These are phyloP conservation scores for Psix sp. DNA, from an alignment of 1,140 invertebrate genomes.

Conservation along the genomic window DNA sequence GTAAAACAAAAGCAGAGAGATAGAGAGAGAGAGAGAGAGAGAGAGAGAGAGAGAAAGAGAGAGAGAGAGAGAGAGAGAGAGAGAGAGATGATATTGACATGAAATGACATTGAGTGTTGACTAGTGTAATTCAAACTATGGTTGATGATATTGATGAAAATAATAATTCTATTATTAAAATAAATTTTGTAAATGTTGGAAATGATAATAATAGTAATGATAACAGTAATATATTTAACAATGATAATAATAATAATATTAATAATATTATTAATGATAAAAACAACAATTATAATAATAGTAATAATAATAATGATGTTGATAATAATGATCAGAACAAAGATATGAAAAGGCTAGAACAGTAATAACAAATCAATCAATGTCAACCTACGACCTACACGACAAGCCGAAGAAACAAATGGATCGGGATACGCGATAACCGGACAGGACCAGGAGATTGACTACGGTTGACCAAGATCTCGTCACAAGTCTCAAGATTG, in stretches of 20 bases:
- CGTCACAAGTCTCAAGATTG: slow-evolving; percentile 48
- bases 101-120: slow-evolving; percentile 38
- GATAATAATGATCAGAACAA: not conserved
- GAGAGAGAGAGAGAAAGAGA: slow-evolving; percentile 3
- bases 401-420: slow-evolving; percentile 70
- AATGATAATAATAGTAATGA: slow-evolving; percentile 40
- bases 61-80: not conserved
- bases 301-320: slow-evolving; percentile 54
- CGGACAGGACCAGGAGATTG: slow-evolving; percentile 62
- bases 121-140: slow-evolving; percentile 54
- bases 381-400: slow-evolving; percentile 71
- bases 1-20: too few relatives aligned
- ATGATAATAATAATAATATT: too few relatives aligned
- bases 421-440: slow-evolving; percentile 59
- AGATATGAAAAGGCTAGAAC: slow-evolving; percentile 50
- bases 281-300: too few relatives aligned
- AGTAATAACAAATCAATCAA: slow-evolving; percentile 66
- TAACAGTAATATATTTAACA: slow-evolving; percentile 43
- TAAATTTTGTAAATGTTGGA: too few relatives aligned
- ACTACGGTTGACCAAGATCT: slow-evolving; percentile 63
- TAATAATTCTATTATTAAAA: too few relatives aligned
- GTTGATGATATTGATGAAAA: slow-evolving; percentile 24
- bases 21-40: not conserved
- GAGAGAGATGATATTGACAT: slow-evolving; percentile 8
- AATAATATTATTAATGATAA: too few relatives aligned